phyloP scores from a whole-genome alignment of 2,888 invertebrate species.

The Pachycephus smyrnensis region DNA sequence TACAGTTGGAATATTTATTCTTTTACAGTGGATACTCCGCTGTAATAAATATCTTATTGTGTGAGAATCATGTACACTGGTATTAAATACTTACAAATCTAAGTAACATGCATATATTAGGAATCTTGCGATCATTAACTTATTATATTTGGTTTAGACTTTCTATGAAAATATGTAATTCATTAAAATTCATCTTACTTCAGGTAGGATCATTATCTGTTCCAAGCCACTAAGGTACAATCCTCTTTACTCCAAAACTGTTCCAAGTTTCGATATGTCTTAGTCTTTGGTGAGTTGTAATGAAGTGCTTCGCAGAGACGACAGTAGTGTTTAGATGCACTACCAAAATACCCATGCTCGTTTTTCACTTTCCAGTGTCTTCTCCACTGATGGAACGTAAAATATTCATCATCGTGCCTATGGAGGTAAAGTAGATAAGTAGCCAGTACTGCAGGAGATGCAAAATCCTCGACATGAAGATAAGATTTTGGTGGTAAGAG shows the following conservation, averaged over 20 bases:
- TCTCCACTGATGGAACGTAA: slow-evolving; percentile 73
- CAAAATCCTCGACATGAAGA: slow-evolving; percentile 72
- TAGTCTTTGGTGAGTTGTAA: slow-evolving; percentile 68
- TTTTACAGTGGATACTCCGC: background rate
- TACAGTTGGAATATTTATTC: background rate
- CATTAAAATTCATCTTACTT: background rate
- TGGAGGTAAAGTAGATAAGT: slow-evolving; percentile 69
- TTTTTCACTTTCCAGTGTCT: slow-evolving; percentile 71
- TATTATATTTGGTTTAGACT: background rate
- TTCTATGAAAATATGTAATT: background rate
- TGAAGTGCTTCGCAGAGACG: slow-evolving; percentile 78
- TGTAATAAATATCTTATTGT: background rate
- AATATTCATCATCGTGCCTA: slow-evolving; percentile 61
- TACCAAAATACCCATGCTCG: slow-evolving; percentile 78
- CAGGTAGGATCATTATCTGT: background rate
- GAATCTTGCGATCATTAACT: background rate
- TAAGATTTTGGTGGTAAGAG: slow-evolving; percentile 75
- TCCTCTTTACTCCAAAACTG: slow-evolving; percentile 64
- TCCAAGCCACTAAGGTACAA: slow-evolving; percentile 29
- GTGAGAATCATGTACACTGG: background rate
- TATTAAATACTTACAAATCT: background rate
- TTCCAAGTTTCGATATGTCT: slow-evolving; percentile 64
- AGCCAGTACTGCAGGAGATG: slow-evolving; percentile 69
- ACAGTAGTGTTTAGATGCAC: slow-evolving; percentile 73
- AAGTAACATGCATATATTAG: background rate